phyloP scores from a whole-genome alignment of 2,113 vertebrate species.

The Channa maculata region DNA sequence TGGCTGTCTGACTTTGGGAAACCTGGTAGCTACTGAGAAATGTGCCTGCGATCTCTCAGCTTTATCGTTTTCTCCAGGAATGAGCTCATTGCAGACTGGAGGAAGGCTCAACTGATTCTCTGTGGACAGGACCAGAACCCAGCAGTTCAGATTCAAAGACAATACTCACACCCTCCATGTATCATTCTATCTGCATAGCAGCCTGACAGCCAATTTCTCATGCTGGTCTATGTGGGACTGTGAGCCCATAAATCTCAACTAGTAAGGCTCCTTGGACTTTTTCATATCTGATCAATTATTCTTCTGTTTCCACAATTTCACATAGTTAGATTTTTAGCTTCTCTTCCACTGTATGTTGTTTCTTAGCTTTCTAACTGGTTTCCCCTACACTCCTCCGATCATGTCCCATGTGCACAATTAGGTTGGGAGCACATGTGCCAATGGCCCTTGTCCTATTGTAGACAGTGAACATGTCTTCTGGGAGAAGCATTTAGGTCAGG shows the following conservation, averaged over 20 bases:
- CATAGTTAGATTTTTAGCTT: conserved; percentile 20
- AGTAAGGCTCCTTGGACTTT: conserved; percentile 8
- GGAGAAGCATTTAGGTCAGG: conserved; percentile 70
- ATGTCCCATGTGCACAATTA: conserved; percentile 25
- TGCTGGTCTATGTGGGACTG: conserved; percentile 43
- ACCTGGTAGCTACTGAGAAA: conserved; percentile 22
- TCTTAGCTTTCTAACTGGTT: conserved; percentile 17
- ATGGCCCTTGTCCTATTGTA: conserved; percentile 54
- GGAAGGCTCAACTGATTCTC: conserved; percentile 27
- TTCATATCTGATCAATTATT: conserved; percentile 3
- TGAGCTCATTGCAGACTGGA: conserved; percentile 29
- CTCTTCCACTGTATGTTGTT: background rate
- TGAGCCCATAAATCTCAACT: conserved; percentile 54
- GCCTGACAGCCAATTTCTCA: conserved; percentile 69
- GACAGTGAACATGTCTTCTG: conserved; percentile 31
- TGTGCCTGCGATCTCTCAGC: conserved; percentile 30
- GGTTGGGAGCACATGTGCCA: conserved; percentile 25
- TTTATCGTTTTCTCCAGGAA: conserved; percentile 51
- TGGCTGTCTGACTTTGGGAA: conserved; percentile 29
- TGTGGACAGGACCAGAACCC: conserved; percentile 28
- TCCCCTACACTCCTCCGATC: background rate
- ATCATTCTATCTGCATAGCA: conserved; percentile 55
- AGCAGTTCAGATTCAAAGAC: conserved; percentile 43
- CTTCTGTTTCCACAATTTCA: conserved; percentile 20
- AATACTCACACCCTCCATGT: conserved; percentile 26